Evolutionary conservation across 1,140 invertebrate species (phyloP).

Genomic region (Zeugodacus cucurbitae): DNA sequence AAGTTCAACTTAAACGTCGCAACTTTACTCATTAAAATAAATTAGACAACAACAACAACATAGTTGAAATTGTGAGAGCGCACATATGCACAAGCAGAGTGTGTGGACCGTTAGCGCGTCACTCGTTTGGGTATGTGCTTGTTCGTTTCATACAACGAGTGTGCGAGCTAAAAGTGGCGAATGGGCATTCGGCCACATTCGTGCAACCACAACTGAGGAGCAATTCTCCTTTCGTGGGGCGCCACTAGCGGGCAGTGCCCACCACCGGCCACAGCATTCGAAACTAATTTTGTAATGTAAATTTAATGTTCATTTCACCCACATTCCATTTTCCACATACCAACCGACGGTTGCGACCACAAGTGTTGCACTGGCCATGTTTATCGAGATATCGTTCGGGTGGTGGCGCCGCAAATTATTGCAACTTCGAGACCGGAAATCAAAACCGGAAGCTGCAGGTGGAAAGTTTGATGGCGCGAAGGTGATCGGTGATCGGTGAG

Average conservation of each 20-base stretch:
- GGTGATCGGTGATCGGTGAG: too few species aligned
- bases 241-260: neutral
- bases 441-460: conserved; percentile 6
- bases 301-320: neutral
- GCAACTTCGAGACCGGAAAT: neutral
- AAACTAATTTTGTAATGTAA: conserved; percentile 38
- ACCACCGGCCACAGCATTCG: neutral
- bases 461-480: neutral
- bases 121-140: neutral
- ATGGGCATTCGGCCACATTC: too few species aligned
- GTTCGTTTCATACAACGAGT: neutral
- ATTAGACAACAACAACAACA: conserved; percentile 13
- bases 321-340: neutral
- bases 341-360: neutral
- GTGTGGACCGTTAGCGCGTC: neutral
- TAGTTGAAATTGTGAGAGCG: neutral
- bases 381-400: neutral
- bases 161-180: neutral
- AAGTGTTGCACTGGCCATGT: neutral
- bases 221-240: neutral
- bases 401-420: neutral
- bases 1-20: conserved; percentile 18
- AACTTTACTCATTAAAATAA: conserved; percentile 41
- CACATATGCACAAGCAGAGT: neutral
- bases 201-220: too few species aligned